Evolutionary conservation across 92 coral and sea anemone species (phyloP).

Genomic region (Desmophyllum pertusum): DNA sequence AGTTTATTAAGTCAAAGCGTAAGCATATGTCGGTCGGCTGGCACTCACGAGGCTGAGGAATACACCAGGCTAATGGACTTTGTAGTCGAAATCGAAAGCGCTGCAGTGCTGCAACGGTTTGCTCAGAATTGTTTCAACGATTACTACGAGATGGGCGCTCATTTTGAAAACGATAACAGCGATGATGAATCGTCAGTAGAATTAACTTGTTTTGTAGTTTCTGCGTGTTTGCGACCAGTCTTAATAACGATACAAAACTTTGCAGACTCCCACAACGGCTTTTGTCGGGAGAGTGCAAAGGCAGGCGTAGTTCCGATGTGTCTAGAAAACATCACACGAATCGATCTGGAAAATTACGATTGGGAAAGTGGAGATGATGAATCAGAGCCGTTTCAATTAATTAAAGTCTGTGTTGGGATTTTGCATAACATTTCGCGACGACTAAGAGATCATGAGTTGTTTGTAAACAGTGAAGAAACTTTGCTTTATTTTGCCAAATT

Average conservation of each 20-base stretch:
- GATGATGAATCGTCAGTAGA: neutral
- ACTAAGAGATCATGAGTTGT: slow-evolving; percentile 20
- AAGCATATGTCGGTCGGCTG: neutral
- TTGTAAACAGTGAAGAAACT: slow-evolving; percentile 7
- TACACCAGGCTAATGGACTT: neutral
- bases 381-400: neutral
- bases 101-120: slow-evolving; percentile 9
- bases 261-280: slow-evolving; percentile 28
- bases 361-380: slow-evolving; percentile 16
- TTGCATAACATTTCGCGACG: slow-evolving; percentile 42
- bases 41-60: neutral
- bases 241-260: slow-evolving; percentile 18
- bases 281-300: slow-evolving; percentile 21
- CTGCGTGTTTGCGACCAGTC: neutral
- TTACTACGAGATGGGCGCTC: neutral
- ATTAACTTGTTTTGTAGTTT: neutral
- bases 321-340: slow-evolving; percentile 18
- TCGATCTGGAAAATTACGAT: slow-evolving; percentile 9
- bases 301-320: slow-evolving; percentile 29
- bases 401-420: neutral
- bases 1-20: neutral
- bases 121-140: slow-evolving; percentile 12
- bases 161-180: neutral
- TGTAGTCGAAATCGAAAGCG: slow-evolving; percentile 21
- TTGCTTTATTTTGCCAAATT: slow-evolving; percentile 49